Evolutionary conservation across 2,797 vertebrate genomes (phyloP).

Genomic region (Poecilia velifera): DNA sequence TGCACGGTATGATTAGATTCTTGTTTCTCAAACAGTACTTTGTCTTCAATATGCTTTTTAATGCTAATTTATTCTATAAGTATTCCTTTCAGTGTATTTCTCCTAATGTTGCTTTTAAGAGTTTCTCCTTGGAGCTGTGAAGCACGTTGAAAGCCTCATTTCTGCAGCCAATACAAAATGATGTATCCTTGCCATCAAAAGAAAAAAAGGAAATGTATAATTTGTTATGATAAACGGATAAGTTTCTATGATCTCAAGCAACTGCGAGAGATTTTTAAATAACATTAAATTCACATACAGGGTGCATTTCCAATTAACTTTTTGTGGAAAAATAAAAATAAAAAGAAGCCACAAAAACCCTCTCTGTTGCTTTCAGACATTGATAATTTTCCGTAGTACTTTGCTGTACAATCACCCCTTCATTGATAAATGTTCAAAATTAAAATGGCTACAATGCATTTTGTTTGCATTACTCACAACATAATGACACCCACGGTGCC

Average conservation of each 20-base stretch:
- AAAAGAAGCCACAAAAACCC: background rate
- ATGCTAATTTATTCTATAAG: background rate
- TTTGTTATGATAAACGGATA: background rate
- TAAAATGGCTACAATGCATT: conserved; percentile 36
- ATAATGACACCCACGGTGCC: conserved; percentile 20
- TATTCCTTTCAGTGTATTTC: background rate
- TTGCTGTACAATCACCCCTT: conserved; percentile 20
- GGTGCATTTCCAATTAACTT: background rate
- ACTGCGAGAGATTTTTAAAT: background rate
- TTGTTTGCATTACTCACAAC: conserved; percentile 40
- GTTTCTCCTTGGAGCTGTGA: background rate
- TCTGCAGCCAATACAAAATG: background rate
- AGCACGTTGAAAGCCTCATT: background rate
- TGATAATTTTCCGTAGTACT: background rate
- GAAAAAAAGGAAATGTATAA: background rate
- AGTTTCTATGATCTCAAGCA: background rate
- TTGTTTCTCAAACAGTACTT: background rate
- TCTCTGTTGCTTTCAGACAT: background rate
- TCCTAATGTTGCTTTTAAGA: background rate
- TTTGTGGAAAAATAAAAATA: background rate
- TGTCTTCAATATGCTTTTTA: background rate
- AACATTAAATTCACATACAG: background rate
- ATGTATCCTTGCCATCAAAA: background rate
- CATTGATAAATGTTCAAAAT: conserved; percentile 45
- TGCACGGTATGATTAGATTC: background rate